Evolutionary conservation across 2,888 invertebrate species (phyloP), one percentile per base, ranked within the genome.

Genomic region (Heliothis peltigera): DNA sequence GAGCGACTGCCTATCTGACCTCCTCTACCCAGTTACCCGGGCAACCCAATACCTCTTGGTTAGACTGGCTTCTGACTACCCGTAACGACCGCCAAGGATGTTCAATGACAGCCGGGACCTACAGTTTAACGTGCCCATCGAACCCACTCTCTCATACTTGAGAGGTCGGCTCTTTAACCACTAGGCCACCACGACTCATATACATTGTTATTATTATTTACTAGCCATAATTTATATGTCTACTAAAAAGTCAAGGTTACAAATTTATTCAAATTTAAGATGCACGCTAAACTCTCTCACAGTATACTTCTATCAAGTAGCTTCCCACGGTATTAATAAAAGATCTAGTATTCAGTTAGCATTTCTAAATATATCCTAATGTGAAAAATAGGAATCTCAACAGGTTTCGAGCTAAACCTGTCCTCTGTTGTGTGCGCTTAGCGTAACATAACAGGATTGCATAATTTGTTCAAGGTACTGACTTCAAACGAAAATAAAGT

Each of bases 231-330:
- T n/a, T n/a, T n/a, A n/a, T n/a, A n/a, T n/a, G n/a, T n/a, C n/a
- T n/a, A n/a, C n/a, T n/a, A n/a, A n/a, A n/a, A n/a, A 54, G 44
- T 52, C 32, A 2, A 35, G 42, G 19, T 43, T 46, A 18, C 46
- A 47, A 3, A 60, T 61, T 55, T 39, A 62, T 68, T 55, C 52
- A 56, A 62, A 35, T 70, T 12, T 10, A 10, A 43, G 2, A 48
- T 52, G 52, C 42, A 48, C 42, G 48, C 70, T 53, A 60, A 56
- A 70, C 55, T 68, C 67, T 68, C 51, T 55, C 52, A 55, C 62
- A 61, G 51, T 21, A 42, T 47, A 32, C 61, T 52, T 46, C 22
- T 25, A 10, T 4, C 22, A 5, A 47, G 17, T 52, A 32, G 42
- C 17, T 53, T 69, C 68, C 70, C 70, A 69, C 68, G 70, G 43